These are phyloP conservation scores for Chalcosyrphus nemorum DNA, from an alignment of 2,888 invertebrate genomes.

Conservation along the genomic window DNA sequence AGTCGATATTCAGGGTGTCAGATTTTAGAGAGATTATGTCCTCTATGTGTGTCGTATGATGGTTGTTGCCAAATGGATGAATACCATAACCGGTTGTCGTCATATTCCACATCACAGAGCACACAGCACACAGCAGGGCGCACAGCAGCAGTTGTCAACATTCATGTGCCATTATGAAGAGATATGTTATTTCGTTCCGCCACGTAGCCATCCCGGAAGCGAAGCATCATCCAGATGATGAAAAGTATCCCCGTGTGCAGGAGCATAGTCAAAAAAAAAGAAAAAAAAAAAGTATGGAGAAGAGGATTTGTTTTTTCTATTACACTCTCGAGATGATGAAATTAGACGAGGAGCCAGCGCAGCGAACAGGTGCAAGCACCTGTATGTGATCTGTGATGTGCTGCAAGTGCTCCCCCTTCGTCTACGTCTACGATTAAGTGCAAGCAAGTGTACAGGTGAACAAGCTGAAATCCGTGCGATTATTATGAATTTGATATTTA, in stretches of 20 bases:
- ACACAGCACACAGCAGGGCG: not conserved
- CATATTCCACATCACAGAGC: constrained; percentile 9
- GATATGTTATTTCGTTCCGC: constrained; percentile 56
- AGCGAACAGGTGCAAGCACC: constrained; percentile 47
- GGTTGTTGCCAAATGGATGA: constrained; percentile 32
- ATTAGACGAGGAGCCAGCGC: constrained; percentile 38
- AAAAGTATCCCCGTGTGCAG: constrained; percentile 42
- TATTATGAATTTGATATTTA: constrained; percentile 70
- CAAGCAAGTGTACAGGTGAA: constrained; percentile 43
- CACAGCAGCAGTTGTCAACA: constrained; percentile 62
- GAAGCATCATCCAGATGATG: constrained; percentile 47
- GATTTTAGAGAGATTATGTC: constrained; percentile 84
- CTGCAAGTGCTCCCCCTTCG: constrained; percentile 8
- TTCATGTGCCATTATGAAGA: constrained; percentile 53
- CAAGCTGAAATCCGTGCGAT: constrained; percentile 66
- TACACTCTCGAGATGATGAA: constrained; percentile 64
- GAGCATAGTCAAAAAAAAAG: constrained; percentile 15
- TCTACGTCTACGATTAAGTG: not conserved
- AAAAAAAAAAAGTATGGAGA: not conserved
- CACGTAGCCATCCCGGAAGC: constrained; percentile 45
- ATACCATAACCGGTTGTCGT: constrained; percentile 7
- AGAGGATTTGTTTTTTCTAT: constrained; percentile 38
- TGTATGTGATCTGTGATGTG: constrained; percentile 44
- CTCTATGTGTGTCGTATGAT: constrained; percentile 80
- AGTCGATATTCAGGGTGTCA: constrained; percentile 84